Percentiles rank a stretch among this genome's conserved stretches.
These are phyloP conservation scores for Saxidomus purpurata DNA, from an alignment of 1,140 invertebrate species.

Conservation along the genomic window DNA sequence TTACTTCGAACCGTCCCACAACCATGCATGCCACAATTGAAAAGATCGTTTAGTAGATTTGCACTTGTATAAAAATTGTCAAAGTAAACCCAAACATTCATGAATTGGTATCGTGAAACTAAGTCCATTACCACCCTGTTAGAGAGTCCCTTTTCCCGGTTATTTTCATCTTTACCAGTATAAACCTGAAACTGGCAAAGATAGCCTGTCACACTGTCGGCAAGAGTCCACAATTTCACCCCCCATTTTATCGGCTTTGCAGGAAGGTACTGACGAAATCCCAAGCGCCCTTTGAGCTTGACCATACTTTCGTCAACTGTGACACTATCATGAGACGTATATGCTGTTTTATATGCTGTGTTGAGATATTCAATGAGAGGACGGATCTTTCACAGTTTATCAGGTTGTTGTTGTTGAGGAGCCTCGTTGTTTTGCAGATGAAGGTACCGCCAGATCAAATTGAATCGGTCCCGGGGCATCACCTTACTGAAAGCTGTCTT, in stretches of 20 bases:
- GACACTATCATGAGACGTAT: slow-evolving; percentile 45
- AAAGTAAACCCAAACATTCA: slow-evolving; percentile 14
- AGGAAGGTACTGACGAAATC: slow-evolving; percentile 86
- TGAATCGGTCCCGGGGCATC: slow-evolving; percentile 24
- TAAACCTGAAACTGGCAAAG: slow-evolving; percentile 86
- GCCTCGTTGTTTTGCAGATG: slow-evolving; percentile 24
- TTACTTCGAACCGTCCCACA: not conserved
- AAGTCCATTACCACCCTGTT: not conserved
- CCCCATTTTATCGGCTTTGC: slow-evolving; percentile 87
- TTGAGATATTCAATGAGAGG: not conserved
- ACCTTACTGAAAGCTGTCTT: slow-evolving; percentile 17
- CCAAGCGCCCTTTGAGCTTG: slow-evolving; percentile 78
- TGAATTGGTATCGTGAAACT: not conserved
- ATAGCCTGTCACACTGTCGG: slow-evolving; percentile 80
- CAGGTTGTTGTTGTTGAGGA: not conserved
- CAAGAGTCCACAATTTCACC: slow-evolving; percentile 84
- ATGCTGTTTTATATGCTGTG: not conserved
- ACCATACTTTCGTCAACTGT: slow-evolving; percentile 80
- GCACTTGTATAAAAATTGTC: not conserved
- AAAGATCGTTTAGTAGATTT: not conserved
- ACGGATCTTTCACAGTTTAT: slow-evolving; percentile 10
- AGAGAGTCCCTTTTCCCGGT: not conserved
- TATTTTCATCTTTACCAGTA: slow-evolving; percentile 75
- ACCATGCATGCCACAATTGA: not conserved
- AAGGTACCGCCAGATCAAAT: slow-evolving; percentile 40